Evolutionary conservation across 2,113 vertebrate genomes (phyloP).

Genomic region (Barnardius zonarius): DNA sequence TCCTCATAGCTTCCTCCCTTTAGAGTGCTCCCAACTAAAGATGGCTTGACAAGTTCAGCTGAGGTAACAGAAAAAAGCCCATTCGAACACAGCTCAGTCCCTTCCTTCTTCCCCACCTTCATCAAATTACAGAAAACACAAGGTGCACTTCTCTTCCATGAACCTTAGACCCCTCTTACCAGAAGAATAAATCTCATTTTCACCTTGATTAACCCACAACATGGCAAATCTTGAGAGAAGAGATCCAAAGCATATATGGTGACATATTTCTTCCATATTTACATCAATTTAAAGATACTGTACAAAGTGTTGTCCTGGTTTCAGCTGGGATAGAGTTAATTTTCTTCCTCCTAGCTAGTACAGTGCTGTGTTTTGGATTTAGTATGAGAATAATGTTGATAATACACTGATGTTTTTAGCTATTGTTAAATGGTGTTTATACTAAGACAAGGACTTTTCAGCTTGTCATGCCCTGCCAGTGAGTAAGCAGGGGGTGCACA

Average conservation of each 20-base stretch:
- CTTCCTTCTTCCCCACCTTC: neutral
- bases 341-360: neutral
- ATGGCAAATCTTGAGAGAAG: neutral
- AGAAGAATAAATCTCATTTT: neutral
- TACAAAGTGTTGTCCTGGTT: neutral
- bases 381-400: neutral
- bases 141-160: neutral
- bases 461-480: fast-evolving
- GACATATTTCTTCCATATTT: neutral
- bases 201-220: neutral
- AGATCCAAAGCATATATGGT: neutral
- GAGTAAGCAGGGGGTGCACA: neutral
- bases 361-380: neutral
- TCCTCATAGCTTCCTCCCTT: neutral
- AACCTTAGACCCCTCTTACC: neutral
- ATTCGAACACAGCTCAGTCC: neutral
- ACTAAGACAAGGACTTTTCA: neutral
- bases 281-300: neutral
- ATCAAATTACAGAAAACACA: neutral
- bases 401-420: neutral
- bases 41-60: neutral
- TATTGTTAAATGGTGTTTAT: neutral
- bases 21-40: neutral
- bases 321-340: neutral
- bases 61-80: neutral